Evolutionary conservation across 2,888 invertebrate species (phyloP), one percentile per base, ranked within the genome.

Genomic region (Nycteola revayana): DNA sequence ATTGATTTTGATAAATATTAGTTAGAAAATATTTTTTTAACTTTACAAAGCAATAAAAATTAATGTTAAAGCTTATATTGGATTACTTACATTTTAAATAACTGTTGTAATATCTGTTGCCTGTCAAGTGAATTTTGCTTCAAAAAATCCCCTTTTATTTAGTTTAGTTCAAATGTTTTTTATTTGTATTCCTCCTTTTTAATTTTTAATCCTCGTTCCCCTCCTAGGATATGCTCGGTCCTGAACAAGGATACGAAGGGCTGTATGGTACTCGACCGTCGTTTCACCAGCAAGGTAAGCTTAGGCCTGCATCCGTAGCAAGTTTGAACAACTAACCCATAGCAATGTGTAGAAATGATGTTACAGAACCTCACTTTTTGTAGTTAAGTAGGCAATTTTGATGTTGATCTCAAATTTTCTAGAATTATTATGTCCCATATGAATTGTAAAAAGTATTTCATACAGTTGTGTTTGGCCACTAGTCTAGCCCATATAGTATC

Each of bases 201-300:
- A 47, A 57, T 57, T 57, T 42, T 57, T 67, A 56, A 54, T 68
- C 60, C 62, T 64, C 55, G 72, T 71, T 72, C 70, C 68, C 54
- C 80, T 83, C 66, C 41, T 92, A 96, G 96, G 97, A 96, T 86
- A 95, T 96, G 93, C 93, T 95, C 85, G 94, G 94, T 75, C 94
- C 96, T 68, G 97, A 97, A 83, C 96, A 96, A 90, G 94, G 95
- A 73, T 97, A 96, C 90, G 97, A 97, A 81, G 95, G 95, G 83
- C 93, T 96, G 91, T 97, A 97, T 88, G 94, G 94, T 74, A 96
- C 96, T 82, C 94, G 96, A 76, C 96, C 96, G 62, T 96, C 96
- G 65, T 96, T 95, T 89, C 95, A 95, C 73, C 94, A 95, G 58
- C 94, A 93, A 95, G 96, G 95, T 96, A 94, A 91, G 78, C 51